Conservation (phyloP, 1,140 invertebrate species). For the Copidosoma floridanum region DNA sequence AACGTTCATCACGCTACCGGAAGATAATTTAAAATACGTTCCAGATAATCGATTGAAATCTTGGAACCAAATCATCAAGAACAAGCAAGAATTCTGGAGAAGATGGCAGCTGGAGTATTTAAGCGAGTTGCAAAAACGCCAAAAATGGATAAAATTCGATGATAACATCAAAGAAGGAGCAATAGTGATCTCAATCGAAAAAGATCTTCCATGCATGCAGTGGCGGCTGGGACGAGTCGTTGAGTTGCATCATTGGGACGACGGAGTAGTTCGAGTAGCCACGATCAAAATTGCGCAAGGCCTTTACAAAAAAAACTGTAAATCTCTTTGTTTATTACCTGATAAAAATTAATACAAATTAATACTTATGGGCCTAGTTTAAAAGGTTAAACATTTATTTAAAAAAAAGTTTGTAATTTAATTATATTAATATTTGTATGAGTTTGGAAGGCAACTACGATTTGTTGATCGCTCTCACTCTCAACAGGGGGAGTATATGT, state of each 20-base stretch:
- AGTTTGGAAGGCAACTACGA: too few relatives aligned
- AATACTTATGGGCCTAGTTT: too few relatives aligned
- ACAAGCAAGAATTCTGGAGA: slow-evolving; percentile 32
- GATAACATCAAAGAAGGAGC: not conserved
- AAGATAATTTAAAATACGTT: not conserved
- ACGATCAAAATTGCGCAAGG: too few relatives aligned
- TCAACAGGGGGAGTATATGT: too few relatives aligned
- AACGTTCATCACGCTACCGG: not conserved
- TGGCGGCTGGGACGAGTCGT: slow-evolving; percentile 11
- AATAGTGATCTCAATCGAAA: slow-evolving; percentile 18
- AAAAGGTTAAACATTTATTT: too few relatives aligned
- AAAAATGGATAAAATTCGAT: slow-evolving; percentile 38
- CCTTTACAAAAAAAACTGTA: too few relatives aligned
- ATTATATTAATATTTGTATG: too few relatives aligned
- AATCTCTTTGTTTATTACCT: too few relatives aligned
- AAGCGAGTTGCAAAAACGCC: slow-evolving; percentile 31
- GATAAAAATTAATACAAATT: too few relatives aligned
- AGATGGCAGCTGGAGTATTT: slow-evolving; percentile 38
- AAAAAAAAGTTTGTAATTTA: too few relatives aligned
- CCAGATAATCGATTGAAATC: slow-evolving; percentile 15
- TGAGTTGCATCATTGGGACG: slow-evolving; percentile 1
- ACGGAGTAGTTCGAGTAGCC: slow-evolving; percentile 1
- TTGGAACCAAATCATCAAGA: slow-evolving; percentile 14
- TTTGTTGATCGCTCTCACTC: too few relatives aligned
- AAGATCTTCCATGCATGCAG: slow-evolving; percentile 4